phyloP scores from a whole-genome alignment of 2,888 invertebrate species.

The Megalurothrips usitatus region DNA sequence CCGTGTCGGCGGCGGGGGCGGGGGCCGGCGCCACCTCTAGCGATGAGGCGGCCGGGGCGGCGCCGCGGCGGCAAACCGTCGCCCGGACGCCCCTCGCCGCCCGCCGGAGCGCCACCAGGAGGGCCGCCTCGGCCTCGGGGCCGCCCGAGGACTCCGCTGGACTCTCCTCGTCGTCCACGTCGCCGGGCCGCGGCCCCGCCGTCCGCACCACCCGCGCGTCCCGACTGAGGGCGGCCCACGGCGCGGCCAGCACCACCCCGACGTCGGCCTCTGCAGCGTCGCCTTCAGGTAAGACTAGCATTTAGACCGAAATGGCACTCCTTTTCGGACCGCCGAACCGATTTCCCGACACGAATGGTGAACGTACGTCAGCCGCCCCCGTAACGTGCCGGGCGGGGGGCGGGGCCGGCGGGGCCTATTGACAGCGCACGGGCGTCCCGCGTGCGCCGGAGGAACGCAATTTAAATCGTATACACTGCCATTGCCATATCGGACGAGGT shows the following conservation, averaged over 20 bases:
- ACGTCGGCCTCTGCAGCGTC: background rate
- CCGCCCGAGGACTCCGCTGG: slow-evolving; percentile 28
- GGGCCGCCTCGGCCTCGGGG: slow-evolving; percentile 44
- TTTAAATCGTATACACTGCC: background rate
- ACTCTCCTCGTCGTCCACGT: slow-evolving; percentile 32
- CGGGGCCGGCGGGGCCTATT: background rate
- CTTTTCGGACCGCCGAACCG: no score
- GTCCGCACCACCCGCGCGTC: slow-evolving; percentile 70
- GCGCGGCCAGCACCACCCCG: slow-evolving; percentile 5
- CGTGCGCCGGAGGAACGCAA: no score
- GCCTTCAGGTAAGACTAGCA: background rate
- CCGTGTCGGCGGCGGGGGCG: slow-evolving; percentile 38
- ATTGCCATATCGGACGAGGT: background rate
- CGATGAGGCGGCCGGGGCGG: slow-evolving; percentile 29
- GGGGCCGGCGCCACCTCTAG: slow-evolving; percentile 31
- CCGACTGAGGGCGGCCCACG: slow-evolving; percentile 56
- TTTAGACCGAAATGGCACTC: background rate
- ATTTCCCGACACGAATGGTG: no score
- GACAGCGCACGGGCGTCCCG: background rate
- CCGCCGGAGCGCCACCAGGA: slow-evolving; percentile 35
- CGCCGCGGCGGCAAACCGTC: slow-evolving; percentile 30
- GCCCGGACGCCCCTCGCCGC: slow-evolving; percentile 32
- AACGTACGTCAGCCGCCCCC: no score
- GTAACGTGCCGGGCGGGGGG: background rate
- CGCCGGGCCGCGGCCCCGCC: slow-evolving; percentile 40